Evolutionary conservation across 1,140 invertebrate species (phyloP).

Genomic region (Drosophila equinoxialis): DNA sequence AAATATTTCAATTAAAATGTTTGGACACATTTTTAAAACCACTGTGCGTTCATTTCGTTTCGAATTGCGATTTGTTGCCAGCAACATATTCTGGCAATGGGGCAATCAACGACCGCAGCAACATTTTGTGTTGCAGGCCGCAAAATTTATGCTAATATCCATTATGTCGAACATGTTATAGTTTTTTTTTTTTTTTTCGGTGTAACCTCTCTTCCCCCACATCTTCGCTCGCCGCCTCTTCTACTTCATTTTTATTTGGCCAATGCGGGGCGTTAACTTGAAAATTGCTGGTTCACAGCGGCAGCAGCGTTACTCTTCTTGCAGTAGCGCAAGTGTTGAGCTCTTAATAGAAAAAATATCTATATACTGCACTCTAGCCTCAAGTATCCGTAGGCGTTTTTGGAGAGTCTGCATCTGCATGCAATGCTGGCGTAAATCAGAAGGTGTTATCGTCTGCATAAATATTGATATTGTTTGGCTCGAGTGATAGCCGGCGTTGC

Average conservation of each 20-base stretch:
- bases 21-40: not conserved
- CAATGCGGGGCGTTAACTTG: constrained; percentile 73
- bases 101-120: constrained; percentile 7
- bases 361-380: constrained; percentile 20
- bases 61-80: constrained; percentile 58
- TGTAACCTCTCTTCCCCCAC: not conserved
- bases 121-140: constrained; percentile 46
- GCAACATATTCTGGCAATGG: constrained; percentile 56
- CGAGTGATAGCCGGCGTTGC: constrained; percentile 80
- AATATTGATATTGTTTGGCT: constrained; percentile 79
- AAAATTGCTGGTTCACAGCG: constrained; percentile 65
- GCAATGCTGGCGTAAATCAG: constrained; percentile 77
- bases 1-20: no score
- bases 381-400: constrained; percentile 43
- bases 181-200: constrained; percentile 49
- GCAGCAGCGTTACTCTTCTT: constrained; percentile 38
- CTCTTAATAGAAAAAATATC: constrained; percentile 76
- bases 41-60: constrained; percentile 26
- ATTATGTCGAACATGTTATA: constrained; percentile 81
- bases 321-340: constrained; percentile 80
- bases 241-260: constrained; percentile 37
- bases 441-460: constrained; percentile 82
- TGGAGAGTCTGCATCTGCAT: constrained; percentile 64
- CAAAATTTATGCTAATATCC: constrained; percentile 81
- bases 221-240: constrained; percentile 3